Base-by-base conservation (phyloP, 2,113 vertebrate genomes). In the Typhlomys cinereus region DNA sequence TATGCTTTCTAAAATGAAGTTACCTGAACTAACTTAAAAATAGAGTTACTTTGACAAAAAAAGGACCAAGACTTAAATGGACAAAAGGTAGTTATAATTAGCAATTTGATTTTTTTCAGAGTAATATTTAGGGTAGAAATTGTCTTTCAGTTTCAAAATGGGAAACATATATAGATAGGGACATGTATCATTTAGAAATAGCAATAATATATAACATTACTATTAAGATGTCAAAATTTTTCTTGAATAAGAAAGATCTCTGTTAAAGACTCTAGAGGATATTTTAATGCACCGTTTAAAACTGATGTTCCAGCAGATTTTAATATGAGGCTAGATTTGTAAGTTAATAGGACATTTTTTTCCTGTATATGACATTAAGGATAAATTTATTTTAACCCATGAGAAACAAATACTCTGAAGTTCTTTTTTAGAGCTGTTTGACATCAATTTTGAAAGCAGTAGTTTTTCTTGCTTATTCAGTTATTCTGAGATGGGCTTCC, bases 391-490 rank as follows among this genome's bases (percentile, higher is more conserved):
- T 92, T 91, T 93, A 85, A 95, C 83, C 52, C 8, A 54, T 31
- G 59, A 91, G 62, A 89, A 93, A 70, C 54, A 90, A 86, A 90
- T 94, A 84, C 31, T 67, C n/a, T 92, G 36, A 95, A 78, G 52
- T 92, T 57, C 70, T 79, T 21, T 94, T 75, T 80, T 91, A 93
- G 66, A 57, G 64, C 36, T 92, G 15, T 36, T 17, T 93, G 64
- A 85, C 83, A 54, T 71, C 80, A 89, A 52, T 93, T 94, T 96
- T 94, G 79, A 80, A 80, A 95, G 73, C 50, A 87, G 48, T 92
- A 91, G 64, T 90, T 92, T n/a, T 93, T 79, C 82, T 92, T 3
- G 59, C 59, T 96, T 88, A 86, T 79, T 90, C 64, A 94, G 93
- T 96, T 95, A 86, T 54, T 87, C 39, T 91, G 48, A 50, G 44